phyloP scores from a whole-genome alignment of 37 sponge, comb jelly and placozoan species.

The Beroe forskalii region DNA sequence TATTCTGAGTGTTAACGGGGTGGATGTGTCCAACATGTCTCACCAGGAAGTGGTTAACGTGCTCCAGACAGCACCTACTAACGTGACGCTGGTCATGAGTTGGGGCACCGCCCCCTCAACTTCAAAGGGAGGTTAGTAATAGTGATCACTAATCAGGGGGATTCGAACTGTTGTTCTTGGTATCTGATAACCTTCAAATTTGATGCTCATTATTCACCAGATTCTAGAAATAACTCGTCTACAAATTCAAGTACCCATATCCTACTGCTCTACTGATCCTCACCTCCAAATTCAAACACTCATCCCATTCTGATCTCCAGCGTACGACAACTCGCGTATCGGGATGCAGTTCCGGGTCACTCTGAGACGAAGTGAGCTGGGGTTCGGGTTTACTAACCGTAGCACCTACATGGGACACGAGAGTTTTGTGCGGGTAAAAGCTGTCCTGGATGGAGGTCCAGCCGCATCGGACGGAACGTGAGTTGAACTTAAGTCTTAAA shows the following conservation, averaged over 20 bases:
- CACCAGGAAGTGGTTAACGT: constrained; percentile 15
- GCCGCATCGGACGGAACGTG: not conserved
- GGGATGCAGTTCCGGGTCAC: constrained; percentile 21
- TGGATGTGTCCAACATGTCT: not conserved
- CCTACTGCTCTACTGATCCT: too few species aligned
- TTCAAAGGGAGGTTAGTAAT: too few species aligned
- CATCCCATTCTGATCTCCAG: too few species aligned
- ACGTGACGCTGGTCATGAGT: constrained; percentile 25
- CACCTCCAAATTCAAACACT: too few species aligned
- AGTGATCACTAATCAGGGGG: too few species aligned
- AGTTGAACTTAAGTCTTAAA: too few species aligned
- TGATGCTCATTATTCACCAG: too few species aligned
- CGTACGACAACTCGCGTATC: too few species aligned
- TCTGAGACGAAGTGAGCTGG: not conserved
- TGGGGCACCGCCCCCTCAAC: not conserved
- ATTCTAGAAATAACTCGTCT: too few species aligned
- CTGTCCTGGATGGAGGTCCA: not conserved
- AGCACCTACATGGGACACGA: constrained; percentile 49
- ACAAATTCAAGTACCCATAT: too few species aligned
- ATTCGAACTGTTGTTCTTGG: too few species aligned
- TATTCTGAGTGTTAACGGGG: constrained; percentile 27
- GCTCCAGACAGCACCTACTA: constrained; percentile 9
- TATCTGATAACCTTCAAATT: too few species aligned
- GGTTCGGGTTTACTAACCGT: constrained; percentile 16
- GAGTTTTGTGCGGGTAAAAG: constrained; percentile 43